Percentiles rank a stretch among this genome's conserved stretches.
These are phyloP conservation scores for Carassius carassius DNA, from an alignment of 2,113 vertebrate genomes.

Conservation along the genomic window DNA sequence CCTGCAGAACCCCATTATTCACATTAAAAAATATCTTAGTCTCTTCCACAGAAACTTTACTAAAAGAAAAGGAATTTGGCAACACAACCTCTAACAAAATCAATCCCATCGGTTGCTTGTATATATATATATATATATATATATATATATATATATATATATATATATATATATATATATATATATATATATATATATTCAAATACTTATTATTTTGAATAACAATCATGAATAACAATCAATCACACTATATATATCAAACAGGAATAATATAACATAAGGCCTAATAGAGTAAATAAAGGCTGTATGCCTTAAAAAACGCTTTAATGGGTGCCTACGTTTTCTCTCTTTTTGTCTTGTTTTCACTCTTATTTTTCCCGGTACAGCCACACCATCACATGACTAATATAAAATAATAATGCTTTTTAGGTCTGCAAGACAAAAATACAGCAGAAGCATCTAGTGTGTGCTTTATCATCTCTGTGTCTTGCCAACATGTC, in stretches of 20 bases:
- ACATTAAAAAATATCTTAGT: no score
- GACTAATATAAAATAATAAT: conserved; percentile 55
- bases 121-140: no score
- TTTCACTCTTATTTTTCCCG: conserved; percentile 11
- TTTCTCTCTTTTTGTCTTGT: not conserved
- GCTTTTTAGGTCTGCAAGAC: conserved; percentile 32
- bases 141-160: no score
- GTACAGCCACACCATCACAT: conserved; percentile 33
- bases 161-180: no score
- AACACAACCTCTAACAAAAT: no score
- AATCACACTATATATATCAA: not conserved
- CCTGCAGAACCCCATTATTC: no score
- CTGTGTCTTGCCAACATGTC: conserved; percentile 9
- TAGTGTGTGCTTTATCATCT: conserved; percentile 48
- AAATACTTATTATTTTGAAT: not conserved
- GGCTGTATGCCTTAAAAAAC: not conserved
- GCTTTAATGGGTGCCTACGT: conserved; percentile 12
- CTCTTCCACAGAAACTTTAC: no score
- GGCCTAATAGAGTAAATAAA: not conserved
- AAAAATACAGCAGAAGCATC: conserved; percentile 37
- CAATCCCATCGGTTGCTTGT: no score
- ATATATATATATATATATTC: no score
- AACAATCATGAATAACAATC: not conserved
- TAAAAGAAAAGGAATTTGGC: no score
- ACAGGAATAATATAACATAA: not conserved